Conservation (phyloP, 1,140 invertebrate genomes). For the Neodiprion virginianus region DNA sequence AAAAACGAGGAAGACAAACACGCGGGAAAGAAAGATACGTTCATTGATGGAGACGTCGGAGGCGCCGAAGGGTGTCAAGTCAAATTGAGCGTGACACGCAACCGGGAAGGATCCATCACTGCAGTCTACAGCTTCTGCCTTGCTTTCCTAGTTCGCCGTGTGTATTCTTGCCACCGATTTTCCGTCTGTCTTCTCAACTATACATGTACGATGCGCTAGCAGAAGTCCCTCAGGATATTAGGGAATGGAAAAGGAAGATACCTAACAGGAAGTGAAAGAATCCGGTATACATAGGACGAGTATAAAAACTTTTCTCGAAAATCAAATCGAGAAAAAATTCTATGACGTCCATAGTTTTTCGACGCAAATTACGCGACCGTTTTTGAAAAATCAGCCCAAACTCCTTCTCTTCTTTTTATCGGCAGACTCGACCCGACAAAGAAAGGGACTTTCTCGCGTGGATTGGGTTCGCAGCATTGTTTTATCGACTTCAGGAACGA, state of each 20-base stretch:
- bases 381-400: not conserved
- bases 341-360: too few relatives aligned
- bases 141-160: not conserved
- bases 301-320: too few relatives aligned
- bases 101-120: not conserved
- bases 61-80: not conserved
- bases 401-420: conserved; percentile 18
- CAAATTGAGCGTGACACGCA: not conserved
- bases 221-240: conserved; percentile 4
- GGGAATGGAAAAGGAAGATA: not conserved
- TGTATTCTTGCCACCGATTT: not conserved
- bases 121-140: not conserved
- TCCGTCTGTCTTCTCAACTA: not conserved
- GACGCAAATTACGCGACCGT: too few relatives aligned
- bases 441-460: not conserved
- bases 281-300: conserved; percentile 14
- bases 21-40: not conserved
- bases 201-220: conserved; percentile 15
- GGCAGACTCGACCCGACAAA: conserved; percentile 25
- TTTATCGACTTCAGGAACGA: conserved; percentile 11
- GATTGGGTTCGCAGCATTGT: not conserved
- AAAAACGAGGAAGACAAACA: not conserved
- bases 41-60: not conserved
- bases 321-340: too few relatives aligned
- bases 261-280: not conserved